Percentiles rank a stretch among this genome's conserved stretches.
Conservation (phyloP, 2,888 invertebrate genomes). For the Sialis fuliginosa region DNA sequence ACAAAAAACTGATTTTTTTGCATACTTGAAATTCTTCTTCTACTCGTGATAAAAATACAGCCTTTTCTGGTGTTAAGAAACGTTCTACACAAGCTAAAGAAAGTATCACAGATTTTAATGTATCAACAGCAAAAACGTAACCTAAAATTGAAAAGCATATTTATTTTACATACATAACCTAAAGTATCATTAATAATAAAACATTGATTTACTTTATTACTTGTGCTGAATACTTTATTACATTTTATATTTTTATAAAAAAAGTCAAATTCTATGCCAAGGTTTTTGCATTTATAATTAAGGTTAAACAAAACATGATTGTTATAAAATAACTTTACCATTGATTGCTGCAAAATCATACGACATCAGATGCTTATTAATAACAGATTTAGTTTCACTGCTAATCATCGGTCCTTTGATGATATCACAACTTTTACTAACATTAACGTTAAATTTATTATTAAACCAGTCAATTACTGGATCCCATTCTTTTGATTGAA, state of each 20-base stretch:
- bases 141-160: slow-evolving; percentile 39
- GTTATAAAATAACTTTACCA: slow-evolving; percentile 35
- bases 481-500: slow-evolving; percentile 75
- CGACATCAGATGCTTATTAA: slow-evolving; percentile 64
- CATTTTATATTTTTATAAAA: too few species aligned
- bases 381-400: slow-evolving; percentile 41
- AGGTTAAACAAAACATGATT: too few species aligned
- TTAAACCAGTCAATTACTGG: slow-evolving; percentile 84
- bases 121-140: slow-evolving; percentile 69
- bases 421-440: slow-evolving; percentile 54
- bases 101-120: slow-evolving; percentile 77
- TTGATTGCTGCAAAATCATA: slow-evolving; percentile 65
- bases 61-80: slow-evolving; percentile 57
- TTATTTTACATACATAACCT: too few species aligned
- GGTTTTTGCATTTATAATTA: too few species aligned
- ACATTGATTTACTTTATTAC: too few species aligned
- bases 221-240: too few species aligned
- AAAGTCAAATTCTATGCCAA: too few species aligned
- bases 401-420: slow-evolving; percentile 43
- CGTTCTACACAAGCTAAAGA: slow-evolving; percentile 70
- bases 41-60: slow-evolving; percentile 65
- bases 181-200: too few species aligned
- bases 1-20: slow-evolving; percentile 1
- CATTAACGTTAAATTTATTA: slow-evolving; percentile 52
- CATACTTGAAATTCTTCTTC: slow-evolving; percentile 85